Evolutionary conservation across 2,888 invertebrate genomes (phyloP), one percentile per base, ranked within the genome.

Genomic region (Troilus luridus): DNA sequence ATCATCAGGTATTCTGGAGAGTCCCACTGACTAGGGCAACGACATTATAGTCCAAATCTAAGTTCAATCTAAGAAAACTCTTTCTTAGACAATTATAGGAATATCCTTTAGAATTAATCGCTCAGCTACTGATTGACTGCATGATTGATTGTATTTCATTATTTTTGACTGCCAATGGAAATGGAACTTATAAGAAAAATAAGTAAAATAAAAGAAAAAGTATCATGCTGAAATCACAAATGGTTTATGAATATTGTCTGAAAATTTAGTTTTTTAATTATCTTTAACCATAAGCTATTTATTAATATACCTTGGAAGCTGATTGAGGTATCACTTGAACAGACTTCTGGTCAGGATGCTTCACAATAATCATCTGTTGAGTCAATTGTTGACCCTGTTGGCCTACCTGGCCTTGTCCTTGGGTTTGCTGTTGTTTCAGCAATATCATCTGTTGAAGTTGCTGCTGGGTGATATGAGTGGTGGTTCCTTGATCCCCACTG

Each of bases 361-460:
- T 95, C 90, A 95, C 94, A 59, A 95, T 94, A 21, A 95, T 94
- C 90, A 94, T 94, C 92, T 94, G 94, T 91, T 95, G 90, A 6
- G 90, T 90, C n/a, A 88, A 94, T 59, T 94, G 92, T 64, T 92
- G 88, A 88, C 93, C 93, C 24, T 90, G 90, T 72, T 72, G 67
- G 17, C 72, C 72, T 2, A 54, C 24, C 90, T 92, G 91, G 91
- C 92, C 92, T 88, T 92, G 91, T 27, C 91, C 92, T 92, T 93
- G 92, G 60, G 92, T 92, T 72, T 92, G 93, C 91, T 93, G 92
- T 90, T 93, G 93, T 91, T 93, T 93, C 19, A 92, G 92, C 17
- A 92, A 89, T 60, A 92, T 91, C 91, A 92, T 92, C 85, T 93
- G 93, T 85, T 93, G 93, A 21, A 93, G 91, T 90, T 93, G 93